Base-by-base conservation (phyloP, 2,113 vertebrate genomes). In the Cygnus atratus region DNA sequence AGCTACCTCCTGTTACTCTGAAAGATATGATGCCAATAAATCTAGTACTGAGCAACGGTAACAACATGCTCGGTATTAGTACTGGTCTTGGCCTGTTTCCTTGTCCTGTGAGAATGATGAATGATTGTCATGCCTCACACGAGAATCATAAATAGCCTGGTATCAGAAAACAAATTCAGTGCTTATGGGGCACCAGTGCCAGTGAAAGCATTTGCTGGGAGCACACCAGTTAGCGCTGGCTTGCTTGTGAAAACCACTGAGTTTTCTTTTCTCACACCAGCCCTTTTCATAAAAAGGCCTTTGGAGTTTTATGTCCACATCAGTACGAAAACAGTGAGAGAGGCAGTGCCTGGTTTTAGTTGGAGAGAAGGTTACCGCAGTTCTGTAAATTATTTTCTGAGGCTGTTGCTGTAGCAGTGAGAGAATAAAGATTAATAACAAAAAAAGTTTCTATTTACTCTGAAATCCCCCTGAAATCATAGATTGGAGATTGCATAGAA, bases 11-110 rank as follows among this genome's bases (percentile, higher is more conserved):
- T 88, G 91, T 70, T 95, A 71, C 92, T 95, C 57, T 93, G 90
- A 97, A 96, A 95, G 94, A 94, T 92, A 80, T 8, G 74, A 83
- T 24, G 87, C 90, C 92, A 94, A 83, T 94, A 97, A 97, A 95
- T 93, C 84, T 96, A 46, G 59, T 87, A 80, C 52, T 92, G 88
- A 92, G 93, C 66, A 90, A 91, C 10, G 65, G 63, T 71, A 91
- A 86, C 90, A 95, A 86, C 70, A 63, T 16, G 35, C 66, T 88
- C 68, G 6, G 29, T 41, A 59, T 75, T 85, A 85, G 82, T 33
- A 2, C 92, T 93, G 86, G 78, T 84, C 92, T 71, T 92, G 88
- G 79, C 91, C 90, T 86, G 76, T 88, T 95, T 96, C 93, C 87
- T 68, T 93, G 85, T 94, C 95, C 94, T 95, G 55, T 37, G 88